Evolutionary conservation across 2,113 vertebrate genomes (phyloP).

Genomic region (Isichthys henryi): DNA sequence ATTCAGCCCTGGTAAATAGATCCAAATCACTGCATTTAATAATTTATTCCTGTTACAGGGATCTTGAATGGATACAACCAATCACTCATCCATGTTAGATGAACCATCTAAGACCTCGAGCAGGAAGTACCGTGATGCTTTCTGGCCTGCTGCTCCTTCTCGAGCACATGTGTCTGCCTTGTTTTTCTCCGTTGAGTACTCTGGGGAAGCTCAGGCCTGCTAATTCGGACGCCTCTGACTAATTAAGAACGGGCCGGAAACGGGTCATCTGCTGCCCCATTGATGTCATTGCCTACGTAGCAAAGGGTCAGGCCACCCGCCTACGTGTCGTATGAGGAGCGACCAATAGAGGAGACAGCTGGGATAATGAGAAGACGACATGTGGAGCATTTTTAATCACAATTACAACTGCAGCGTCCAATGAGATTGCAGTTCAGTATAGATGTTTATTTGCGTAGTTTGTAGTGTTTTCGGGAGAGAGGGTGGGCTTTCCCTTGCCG

Average conservation of each 20-base stretch:
- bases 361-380: background rate
- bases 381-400: background rate
- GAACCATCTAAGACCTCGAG: background rate
- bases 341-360: background rate
- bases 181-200: background rate
- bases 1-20: background rate
- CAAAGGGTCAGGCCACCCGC: background rate
- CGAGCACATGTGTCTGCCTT: background rate
- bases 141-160: background rate
- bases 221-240: background rate
- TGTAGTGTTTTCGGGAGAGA: background rate
- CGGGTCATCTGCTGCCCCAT: background rate
- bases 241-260: constrained; percentile 9
- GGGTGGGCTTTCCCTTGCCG: background rate
- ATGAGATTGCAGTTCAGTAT: background rate
- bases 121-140: background rate
- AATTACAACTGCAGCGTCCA: background rate
- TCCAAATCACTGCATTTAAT: background rate
- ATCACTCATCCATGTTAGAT: background rate
- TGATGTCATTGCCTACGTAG: background rate
- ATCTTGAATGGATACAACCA: background rate
- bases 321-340: background rate
- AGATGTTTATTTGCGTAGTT: background rate
- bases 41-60: background rate
- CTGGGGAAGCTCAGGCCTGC: background rate